Evolutionary conservation across 2,797 vertebrate species (phyloP), one percentile per base, ranked within the genome.

Genomic region (Acanthis flammea): DNA sequence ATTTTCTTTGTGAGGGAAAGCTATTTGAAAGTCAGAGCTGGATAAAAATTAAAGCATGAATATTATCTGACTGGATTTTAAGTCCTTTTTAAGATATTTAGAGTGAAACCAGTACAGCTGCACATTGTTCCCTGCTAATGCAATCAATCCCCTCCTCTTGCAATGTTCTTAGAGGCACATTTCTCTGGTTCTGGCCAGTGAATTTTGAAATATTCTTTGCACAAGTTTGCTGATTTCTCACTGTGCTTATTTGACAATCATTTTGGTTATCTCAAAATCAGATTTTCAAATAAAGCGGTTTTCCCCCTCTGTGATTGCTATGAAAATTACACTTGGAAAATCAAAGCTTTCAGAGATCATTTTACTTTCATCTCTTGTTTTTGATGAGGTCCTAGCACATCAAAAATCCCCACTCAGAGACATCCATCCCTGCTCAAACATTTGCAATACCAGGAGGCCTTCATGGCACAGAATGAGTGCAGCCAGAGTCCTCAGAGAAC

Each of bases 281-380:
- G 50, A 24, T 93, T 90, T 85, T 81, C 77, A 93, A n/a, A 70
- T 53, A 31, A 12, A 78, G 30, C 10, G 3, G 18, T 27, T 88
- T 88, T 14, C 4, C 7, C 41, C 17, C 23, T 66, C 60, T 73
- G 55, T 15, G 25, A 88, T 62, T 63, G n/a, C 53, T 57, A 24
- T 87, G 78, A 77, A 93, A 89, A 85, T 87, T 50, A 68, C 45
- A 50, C 48, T 22, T 9, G n/a, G 45, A 70, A 85, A 91, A 87
- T 91, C 71, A 87, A 76, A 93, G 74, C 45, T 90, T 73, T 63
- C 51, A 45, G 63, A 90, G 63, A 21, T 73, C 2, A 2, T 55
- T 94, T 90, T 51, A 58, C 66, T 92, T 88, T 92, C 66, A 53
- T 44, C 35, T 88, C 48, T 37, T 88, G 50, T 47, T 94, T 95